phyloP scores from a whole-genome alignment of 2,113 vertebrate genomes.

The Corvus hawaiiensis region DNA sequence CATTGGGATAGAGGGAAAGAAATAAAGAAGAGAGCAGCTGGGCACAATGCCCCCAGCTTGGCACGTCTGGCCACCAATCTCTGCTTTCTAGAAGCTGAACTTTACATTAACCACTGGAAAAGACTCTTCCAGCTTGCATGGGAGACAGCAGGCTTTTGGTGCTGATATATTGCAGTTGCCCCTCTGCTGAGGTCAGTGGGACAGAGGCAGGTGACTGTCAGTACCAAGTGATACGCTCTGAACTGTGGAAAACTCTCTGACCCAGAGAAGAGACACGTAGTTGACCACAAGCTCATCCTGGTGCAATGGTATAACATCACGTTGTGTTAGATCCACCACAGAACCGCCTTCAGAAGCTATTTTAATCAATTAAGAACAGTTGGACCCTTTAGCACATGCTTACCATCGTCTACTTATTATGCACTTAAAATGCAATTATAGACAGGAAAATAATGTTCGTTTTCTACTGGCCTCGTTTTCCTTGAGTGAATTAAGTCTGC shows the following conservation, averaged over 20 bases:
- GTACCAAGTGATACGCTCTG: not conserved
- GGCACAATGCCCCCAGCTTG: not conserved
- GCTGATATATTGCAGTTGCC: not conserved
- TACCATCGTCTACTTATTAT: not conserved
- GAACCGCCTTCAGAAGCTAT: not conserved
- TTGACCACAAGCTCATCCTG: not conserved
- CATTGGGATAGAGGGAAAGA: not conserved
- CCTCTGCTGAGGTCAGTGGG: fast-evolving
- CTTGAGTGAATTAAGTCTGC: not conserved
- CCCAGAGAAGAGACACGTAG: not conserved
- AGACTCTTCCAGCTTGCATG: not conserved
- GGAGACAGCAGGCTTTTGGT: not conserved
- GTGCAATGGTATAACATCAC: not conserved
- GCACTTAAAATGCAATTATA: constrained; percentile 39
- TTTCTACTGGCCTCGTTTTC: constrained; percentile 17
- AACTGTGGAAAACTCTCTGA: not conserved
- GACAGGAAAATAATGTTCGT: not conserved
- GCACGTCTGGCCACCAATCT: not conserved
- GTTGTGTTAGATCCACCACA: not conserved
- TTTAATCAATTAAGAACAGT: constrained; percentile 34
- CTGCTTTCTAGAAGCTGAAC: not conserved
- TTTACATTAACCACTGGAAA: not conserved
- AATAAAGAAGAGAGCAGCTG: not conserved
- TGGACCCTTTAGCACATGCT: not conserved
- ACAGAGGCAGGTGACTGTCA: not conserved